Percentiles rank a stretch among this genome's conserved stretches.
phyloP scores from a whole-genome alignment of 2,797 vertebrate genomes.

The Rhyacichthys aspro region DNA sequence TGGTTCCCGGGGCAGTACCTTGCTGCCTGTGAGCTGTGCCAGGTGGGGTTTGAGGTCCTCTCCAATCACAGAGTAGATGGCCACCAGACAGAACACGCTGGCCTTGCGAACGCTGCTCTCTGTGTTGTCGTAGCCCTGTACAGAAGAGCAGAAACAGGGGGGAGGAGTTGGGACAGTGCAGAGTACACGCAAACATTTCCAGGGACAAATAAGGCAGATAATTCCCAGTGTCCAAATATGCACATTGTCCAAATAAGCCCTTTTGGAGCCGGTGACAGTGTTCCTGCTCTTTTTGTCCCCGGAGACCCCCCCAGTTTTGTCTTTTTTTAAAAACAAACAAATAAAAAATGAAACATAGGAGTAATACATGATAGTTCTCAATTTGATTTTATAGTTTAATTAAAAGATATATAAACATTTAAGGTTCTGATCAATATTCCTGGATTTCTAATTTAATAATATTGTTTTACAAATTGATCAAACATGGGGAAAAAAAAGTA shows the following conservation, averaged over 20 bases:
- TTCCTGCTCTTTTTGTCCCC: neutral
- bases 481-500: no score
- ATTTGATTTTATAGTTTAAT: no score
- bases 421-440: no score
- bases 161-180: constrained; percentile 45
- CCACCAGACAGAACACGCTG: constrained; percentile 97
- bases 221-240: constrained; percentile 64
- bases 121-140: constrained; percentile 95
- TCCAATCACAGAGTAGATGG: constrained; percentile 97
- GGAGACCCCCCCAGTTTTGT: neutral
- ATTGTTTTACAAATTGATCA: no score
- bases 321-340: neutral
- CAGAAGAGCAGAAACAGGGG: constrained; percentile 36
- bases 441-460: no score
- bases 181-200: constrained; percentile 70
- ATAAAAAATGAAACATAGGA: neutral
- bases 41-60: constrained; percentile 98
- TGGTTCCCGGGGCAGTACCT: constrained; percentile 78
- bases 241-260: constrained; percentile 67
- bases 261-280: constrained; percentile 17
- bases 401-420: no score
- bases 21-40: constrained; percentile 96
- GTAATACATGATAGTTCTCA: no score
- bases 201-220: constrained; percentile 74
- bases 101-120: constrained; percentile 99